Conservation (phyloP, 2,113 vertebrate genomes). For the Polyodon spathula region DNA sequence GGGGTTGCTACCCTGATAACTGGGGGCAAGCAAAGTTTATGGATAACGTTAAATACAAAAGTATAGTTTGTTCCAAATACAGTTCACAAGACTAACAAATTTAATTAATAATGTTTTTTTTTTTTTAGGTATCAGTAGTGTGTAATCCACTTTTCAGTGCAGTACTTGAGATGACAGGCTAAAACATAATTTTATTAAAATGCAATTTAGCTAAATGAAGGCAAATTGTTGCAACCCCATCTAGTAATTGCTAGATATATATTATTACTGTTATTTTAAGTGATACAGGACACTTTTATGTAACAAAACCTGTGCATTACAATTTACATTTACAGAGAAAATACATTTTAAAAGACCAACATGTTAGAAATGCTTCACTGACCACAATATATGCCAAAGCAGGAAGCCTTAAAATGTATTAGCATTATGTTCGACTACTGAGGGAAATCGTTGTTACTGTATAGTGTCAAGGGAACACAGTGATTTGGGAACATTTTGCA, state of each 20-base stretch:
- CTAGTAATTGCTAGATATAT: slow-evolving; percentile 40
- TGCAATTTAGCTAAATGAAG: slow-evolving; percentile 38
- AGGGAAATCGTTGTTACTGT: slow-evolving; percentile 13
- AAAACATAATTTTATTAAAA: slow-evolving; percentile 30
- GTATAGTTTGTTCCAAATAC: too few species aligned
- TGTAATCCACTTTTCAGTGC: slow-evolving; percentile 31
- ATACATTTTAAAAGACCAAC: slow-evolving; percentile 32
- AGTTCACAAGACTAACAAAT: too few species aligned
- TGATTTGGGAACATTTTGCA: background rate
- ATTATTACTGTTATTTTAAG: slow-evolving; percentile 29
- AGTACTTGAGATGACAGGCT: slow-evolving; percentile 23
- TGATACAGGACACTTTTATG: slow-evolving; percentile 33
- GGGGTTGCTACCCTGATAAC: too few species aligned
- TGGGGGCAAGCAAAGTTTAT: too few species aligned
- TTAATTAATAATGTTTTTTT: too few species aligned
- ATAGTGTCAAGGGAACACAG: background rate
- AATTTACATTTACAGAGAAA: slow-evolving; percentile 32
- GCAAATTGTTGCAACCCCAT: slow-evolving; percentile 33
- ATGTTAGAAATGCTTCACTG: slow-evolving; percentile 31
- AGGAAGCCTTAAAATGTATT: slow-evolving; percentile 30
- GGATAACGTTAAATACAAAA: too few species aligned
- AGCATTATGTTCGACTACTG: slow-evolving; percentile 15
- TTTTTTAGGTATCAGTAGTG: background rate
- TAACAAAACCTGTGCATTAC: slow-evolving; percentile 25
- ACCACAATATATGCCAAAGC: slow-evolving; percentile 24